Evolutionary conservation across 2,797 vertebrate genomes (phyloP).

Genomic region (Tadarida brasiliensis): DNA sequence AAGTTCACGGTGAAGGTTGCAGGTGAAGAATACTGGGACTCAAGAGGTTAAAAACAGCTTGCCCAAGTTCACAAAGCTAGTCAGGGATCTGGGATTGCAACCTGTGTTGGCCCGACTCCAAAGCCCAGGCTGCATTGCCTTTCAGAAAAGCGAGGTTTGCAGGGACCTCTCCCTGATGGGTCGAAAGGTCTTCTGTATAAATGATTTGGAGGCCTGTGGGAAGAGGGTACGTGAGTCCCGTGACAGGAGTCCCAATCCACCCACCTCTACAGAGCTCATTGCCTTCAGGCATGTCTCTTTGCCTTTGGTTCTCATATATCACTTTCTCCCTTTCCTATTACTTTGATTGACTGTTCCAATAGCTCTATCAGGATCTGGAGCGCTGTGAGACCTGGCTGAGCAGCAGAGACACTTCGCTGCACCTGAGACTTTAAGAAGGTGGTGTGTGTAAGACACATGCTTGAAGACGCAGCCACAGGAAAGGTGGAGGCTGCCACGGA

Average conservation of each 20-base stretch:
- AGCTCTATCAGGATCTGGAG: not conserved
- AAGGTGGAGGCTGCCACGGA: not conserved
- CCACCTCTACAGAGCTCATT: not conserved
- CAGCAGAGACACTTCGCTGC: not conserved
- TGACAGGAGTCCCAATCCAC: not conserved
- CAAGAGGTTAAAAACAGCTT: not conserved
- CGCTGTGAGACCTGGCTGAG: not conserved
- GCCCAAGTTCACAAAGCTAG: not conserved
- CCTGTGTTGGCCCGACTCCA: not conserved
- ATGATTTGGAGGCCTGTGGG: not conserved
- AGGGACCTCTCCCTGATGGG: not conserved
- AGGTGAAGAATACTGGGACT: not conserved
- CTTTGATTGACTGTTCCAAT: constrained; percentile 29
- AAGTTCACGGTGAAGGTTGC: constrained; percentile 16
- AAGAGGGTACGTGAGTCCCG: not conserved
- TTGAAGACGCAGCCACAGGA: not conserved
- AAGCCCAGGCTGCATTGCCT: not conserved
- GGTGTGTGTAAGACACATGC: not conserved
- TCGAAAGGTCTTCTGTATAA: not conserved
- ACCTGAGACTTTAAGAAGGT: constrained; percentile 2
- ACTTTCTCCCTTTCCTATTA: not conserved
- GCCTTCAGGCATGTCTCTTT: not conserved
- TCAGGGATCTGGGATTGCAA: not conserved
- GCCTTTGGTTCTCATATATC: not conserved
- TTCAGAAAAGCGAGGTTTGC: not conserved